Evolutionary conservation across 1,140 invertebrate genomes (phyloP), one percentile per base, ranked within the genome.

Genomic region (Lethocerus indicus): DNA sequence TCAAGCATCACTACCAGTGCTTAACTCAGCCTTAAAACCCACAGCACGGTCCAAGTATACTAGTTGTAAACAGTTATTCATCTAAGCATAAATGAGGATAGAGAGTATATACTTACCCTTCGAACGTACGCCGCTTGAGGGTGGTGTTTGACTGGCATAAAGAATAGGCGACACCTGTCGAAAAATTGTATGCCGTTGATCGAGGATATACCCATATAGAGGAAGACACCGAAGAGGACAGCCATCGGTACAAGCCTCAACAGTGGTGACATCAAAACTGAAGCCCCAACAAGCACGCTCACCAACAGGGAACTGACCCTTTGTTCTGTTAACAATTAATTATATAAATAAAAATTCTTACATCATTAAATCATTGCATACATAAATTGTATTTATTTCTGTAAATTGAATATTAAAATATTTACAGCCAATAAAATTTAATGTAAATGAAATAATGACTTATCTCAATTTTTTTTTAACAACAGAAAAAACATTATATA

Each of bases 181-280:
- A 91, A 89, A 59, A 95, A 77, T 66, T 95, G 90, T 18, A 94
- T 87, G 41, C 89, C 89, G 59, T 81, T 83, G 32, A 90, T 83
- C 1, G 90, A 87, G 0, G 89, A 89, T 46, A 94, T 79, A 28
- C 93, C 93, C 83, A 97, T 91, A 67, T 97, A 98, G 0, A 97
- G 71, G 63, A 98, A 98, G 2, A 97, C 87, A 25, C 93, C 93
- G 62, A 96, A 90, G 2, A 98, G 71, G 40, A 94, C 90, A 9
- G 92, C 78, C 73, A 95, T 85, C 2, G 93, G 91, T 47, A 95
- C 84, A 13, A 81, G 67, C 21, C 81, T 71, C 27, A 98, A 66
- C 21, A 91, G 66, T 13, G 79, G 73, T 21, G 84, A 75, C 75
- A 87, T 83, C 7, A 84, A 64, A 14, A 94, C 80, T 3, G 88